Evolutionary conservation across 2,888 invertebrate species (phyloP), one percentile per base, ranked within the genome.

Genomic region (Glaucopsyche alexis): DNA sequence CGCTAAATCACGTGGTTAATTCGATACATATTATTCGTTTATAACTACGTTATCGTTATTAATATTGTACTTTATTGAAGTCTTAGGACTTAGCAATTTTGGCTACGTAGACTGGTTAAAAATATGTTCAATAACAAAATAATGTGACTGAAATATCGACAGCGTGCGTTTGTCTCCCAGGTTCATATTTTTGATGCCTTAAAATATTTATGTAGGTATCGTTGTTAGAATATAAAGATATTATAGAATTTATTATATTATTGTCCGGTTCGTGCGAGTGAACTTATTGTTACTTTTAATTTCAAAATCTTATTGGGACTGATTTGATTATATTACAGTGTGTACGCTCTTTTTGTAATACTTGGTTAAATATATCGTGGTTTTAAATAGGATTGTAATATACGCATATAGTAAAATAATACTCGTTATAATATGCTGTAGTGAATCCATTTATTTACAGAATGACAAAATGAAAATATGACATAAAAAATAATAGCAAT

Each of bases 151-250:
- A 19, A 60, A 13, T 60, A 29, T 60, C 60, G 60, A 60, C 29
- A 29, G 13, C 13, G 60, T 29, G 60, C 29, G 60, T 60, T 29
- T 29, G 13, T 60, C 60, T 60, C 60, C 29, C 29, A 60, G 60
- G 60, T 60, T 69, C 69, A 69, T 69, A 69, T 47, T 69, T 69
- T 69, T 49, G 49, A 69, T 69, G 69, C 69, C 69, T 69, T 69
- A 69, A 69, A 55, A 69, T 69, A 69, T 69, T 69, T 29, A 67
- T 45, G 45, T 67, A 69, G 69, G 69, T 69, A 49, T 69, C 69
- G 69, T 69, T 69, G 69, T 69, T 69, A 69, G 69, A 69, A 49
- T 69, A 45, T 49, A 69, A 49, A 67, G 49, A 69, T 49, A 69
- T 69, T 67, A 67, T 67, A 67, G 67, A 67, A 67, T 67, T 67